Percentiles rank a stretch among this genome's conserved stretches.
Evolutionary conservation across 1,140 invertebrate species (phyloP).

Genomic region (Neomicropteryx cornuta): DNA sequence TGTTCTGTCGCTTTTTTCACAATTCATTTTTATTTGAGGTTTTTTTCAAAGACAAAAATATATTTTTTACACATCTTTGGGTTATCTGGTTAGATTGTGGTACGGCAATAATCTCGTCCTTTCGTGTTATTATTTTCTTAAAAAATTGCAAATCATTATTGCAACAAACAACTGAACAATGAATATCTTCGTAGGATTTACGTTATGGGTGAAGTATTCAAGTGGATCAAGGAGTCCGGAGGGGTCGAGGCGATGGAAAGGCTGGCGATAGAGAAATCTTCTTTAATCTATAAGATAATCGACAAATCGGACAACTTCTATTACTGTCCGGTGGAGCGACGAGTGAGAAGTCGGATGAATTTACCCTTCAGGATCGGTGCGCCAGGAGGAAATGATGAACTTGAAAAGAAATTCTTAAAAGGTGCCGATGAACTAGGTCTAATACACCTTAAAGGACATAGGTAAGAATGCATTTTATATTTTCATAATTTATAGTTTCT

Average conservation of each 20-base stretch:
- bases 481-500: slow-evolving; percentile 1
- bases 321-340: slow-evolving; percentile 54
- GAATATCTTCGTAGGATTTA: slow-evolving; percentile 67
- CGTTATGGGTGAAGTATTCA: slow-evolving; percentile 77
- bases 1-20: too few species aligned
- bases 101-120: too few species aligned
- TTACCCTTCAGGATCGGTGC: slow-evolving; percentile 78
- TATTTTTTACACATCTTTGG: too few species aligned
- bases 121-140: too few species aligned
- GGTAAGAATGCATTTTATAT: slow-evolving; percentile 37
- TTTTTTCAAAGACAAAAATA: too few species aligned
- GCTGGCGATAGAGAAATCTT: slow-evolving; percentile 59
- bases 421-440: slow-evolving; percentile 67
- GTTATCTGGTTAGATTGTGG: too few species aligned
- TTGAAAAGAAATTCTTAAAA: slow-evolving; percentile 81
- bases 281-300: slow-evolving; percentile 73
- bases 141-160: slow-evolving; percentile 5
- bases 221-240: slow-evolving; percentile 83
- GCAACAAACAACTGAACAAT: too few species aligned
- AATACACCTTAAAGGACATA: slow-evolving; percentile 91
- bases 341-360: slow-evolving; percentile 76
- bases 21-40: too few species aligned
- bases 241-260: slow-evolving; percentile 77
- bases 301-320: slow-evolving; percentile 86
- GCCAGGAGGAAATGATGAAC: slow-evolving; percentile 53